Evolutionary conservation across 2,888 invertebrate genomes (phyloP), one percentile per base, ranked within the genome.

Genomic region (Trilocha varians): DNA sequence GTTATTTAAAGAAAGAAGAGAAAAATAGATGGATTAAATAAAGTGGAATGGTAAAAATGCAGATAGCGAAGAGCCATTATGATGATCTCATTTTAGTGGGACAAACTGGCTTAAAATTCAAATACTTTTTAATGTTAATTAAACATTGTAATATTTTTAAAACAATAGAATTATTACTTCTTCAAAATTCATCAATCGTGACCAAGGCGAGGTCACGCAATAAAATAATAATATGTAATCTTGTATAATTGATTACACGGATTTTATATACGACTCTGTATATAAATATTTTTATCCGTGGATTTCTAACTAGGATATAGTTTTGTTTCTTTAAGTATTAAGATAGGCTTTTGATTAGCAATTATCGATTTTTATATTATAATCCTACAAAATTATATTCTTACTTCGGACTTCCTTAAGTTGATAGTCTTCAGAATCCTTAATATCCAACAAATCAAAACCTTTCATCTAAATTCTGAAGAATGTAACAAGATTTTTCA

Each of bases 141-240:
- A n/a, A n/a, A n/a, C n/a, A n/a, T n/a, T n/a, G n/a, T n/a, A n/a
- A n/a, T n/a, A n/a, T n/a, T n/a, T n/a, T n/a, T n/a, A n/a, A n/a
- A n/a, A n/a, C n/a, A n/a, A n/a, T n/a, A 40, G 15, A 40, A 38
- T 47, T 35, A 34, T 17, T 5, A 15, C 34, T 40, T 34, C 34
- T 42, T 45, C 43, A 33, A 45, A 47, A 38, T 39, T 34, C 33
- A 42, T 14, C 15, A 34, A 35, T 46, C 47, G 34, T 47, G 43
- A 40, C 42, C 36, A 35, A 33, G 17, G 18, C 41, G 43, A 46
- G 43, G 42, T 40, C 38, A 32, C 39, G 34, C 16, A 17, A 38
- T 40, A 25, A 25, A 3, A 25, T 25, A 2, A 5, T 25, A 5
- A 3, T 3, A 44, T 16, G 34, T 15, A 16, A 13, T 39, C 18